Evolutionary conservation across 2,113 vertebrate species (phyloP), one percentile per base, ranked within the genome.

Genomic region (Salvelinus sp.): DNA sequence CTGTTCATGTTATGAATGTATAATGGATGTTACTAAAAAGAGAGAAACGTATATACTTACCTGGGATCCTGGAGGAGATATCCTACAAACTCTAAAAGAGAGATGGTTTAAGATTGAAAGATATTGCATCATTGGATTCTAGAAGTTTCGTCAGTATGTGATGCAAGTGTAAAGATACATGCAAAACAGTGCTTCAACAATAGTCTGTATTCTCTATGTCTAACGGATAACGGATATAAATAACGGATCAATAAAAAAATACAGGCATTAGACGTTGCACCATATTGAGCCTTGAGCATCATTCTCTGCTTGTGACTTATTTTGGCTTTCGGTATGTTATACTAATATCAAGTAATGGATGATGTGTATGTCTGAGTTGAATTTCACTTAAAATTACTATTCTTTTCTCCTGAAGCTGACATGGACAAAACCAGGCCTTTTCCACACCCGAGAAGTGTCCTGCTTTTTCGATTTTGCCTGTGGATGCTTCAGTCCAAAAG

Each of bases 361-460:
- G 50, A 58, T 60, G 50, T 57, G 27, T 30, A 30, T 30, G 30
- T 30, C 30, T 30, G 30, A 30, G 30, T 75, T 25, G 22, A 57
- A 68, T 68, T 57, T 66, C 27, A 68, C 44, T 16, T 57, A 16
- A 63, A 64, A 50, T 27, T 4, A 25, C 23, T 54, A 50, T 20
- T 72, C 0, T 72, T 38, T 62, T 72, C 14, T 72, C 69, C 33
- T 60, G 6, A 33, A 33, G 30, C 30, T 33, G 30, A 33, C 30
- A 33, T 33, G 1, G 22, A 75, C 73, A 50, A 79, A 70, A 75
- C 77, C 73, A 70, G 77, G 77, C 14, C 12, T 70, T 38, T 5
- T 1, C 30, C 30, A 30, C 30, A 30, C 4, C 30, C 1, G 30
- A 30, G 30, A 6, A 30, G 30, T 30, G 30, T 30, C 5, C 4